Percentiles rank a stretch among this genome's conserved stretches.
Conservation (phyloP, 2,797 vertebrate species). For the Sebastes hopkinsi region DNA sequence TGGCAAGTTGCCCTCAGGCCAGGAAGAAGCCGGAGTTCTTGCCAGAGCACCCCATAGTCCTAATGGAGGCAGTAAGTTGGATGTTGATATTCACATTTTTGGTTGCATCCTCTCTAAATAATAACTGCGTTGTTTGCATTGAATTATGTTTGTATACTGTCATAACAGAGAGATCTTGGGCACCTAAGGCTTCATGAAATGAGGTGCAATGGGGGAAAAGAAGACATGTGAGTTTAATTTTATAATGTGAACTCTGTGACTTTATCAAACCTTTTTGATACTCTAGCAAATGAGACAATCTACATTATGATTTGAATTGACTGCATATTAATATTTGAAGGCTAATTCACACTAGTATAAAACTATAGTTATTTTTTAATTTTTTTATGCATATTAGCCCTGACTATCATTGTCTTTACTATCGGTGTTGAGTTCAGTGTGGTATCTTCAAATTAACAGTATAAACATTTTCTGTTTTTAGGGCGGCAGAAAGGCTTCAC, state of each 20-base stretch:
- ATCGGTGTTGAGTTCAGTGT: background rate
- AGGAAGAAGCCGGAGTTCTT: constrained; percentile 81
- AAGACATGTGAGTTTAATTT: constrained; percentile 47
- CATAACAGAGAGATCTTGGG: constrained; percentile 54
- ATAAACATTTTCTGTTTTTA: constrained; percentile 39
- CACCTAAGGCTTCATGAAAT: constrained; percentile 32
- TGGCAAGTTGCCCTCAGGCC: constrained; percentile 80
- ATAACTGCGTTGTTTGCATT: background rate
- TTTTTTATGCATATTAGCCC: background rate
- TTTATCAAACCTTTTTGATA: background rate
- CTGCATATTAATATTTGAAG: background rate
- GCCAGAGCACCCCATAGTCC: constrained; percentile 81
- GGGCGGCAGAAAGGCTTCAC: constrained; percentile 26
- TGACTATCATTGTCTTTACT: background rate
- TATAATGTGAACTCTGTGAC: background rate
- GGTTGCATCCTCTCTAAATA: background rate
- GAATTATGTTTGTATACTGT: background rate
- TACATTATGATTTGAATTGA: background rate
- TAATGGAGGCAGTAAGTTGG: constrained; percentile 75
- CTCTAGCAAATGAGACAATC: background rate
- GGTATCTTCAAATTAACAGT: background rate
- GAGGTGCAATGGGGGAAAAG: constrained; percentile 5
- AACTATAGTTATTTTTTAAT: background rate
- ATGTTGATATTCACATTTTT: background rate
- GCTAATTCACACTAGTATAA: background rate